Base-by-base conservation (phyloP, 2,113 vertebrate genomes). In the Mixornis gularis region DNA sequence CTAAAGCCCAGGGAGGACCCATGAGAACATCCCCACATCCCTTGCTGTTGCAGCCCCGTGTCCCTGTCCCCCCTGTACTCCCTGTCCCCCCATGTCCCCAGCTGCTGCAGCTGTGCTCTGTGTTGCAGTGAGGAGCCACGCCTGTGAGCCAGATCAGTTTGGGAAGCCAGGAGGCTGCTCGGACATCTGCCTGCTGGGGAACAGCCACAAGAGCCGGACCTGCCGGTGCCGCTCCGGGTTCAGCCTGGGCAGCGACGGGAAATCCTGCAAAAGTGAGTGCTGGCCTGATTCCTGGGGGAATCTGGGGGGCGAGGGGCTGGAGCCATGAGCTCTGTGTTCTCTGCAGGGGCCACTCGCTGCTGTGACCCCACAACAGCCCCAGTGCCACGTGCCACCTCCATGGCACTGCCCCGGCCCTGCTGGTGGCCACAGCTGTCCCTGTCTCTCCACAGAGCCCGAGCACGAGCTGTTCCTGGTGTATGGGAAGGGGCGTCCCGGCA, bases 381-480 rank as follows among this genome's bases (percentile, higher is more conserved):
- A 0, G 13, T 36, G 44, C 56, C 25, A 2, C 0, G 1, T 40
- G 52, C 29, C 55, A 7, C 20, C 12, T 19, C 26, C 11, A 0
- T 9, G 6, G 27, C 4, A 2, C 26, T 3, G 3, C 21, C 41
- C 1, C 8, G 36, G 3, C 19, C 36, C 1, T 9, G 36, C 46
- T 12, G 64, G 43, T 51, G 81, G 34, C 6, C 4, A 86, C 2
- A 3, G 21, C 26, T 68, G 17, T 52, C 19, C 26, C 55, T 1
- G 1, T 68, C 15, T 46, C 32, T 10, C 41, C 4, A 1, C 96
- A 99, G 99, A 99, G 64, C 99, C 99, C 0, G 99, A 99, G 76
- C 99, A 99, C 0, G 99, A 99, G 96, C 91, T 99, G 68, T 99
- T 99, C 96, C 97, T 99, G 77, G 98, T 99, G 48, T 99, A 99